Conservation (phyloP, 2,113 vertebrate species). For the Neolamprologus modestus region DNA sequence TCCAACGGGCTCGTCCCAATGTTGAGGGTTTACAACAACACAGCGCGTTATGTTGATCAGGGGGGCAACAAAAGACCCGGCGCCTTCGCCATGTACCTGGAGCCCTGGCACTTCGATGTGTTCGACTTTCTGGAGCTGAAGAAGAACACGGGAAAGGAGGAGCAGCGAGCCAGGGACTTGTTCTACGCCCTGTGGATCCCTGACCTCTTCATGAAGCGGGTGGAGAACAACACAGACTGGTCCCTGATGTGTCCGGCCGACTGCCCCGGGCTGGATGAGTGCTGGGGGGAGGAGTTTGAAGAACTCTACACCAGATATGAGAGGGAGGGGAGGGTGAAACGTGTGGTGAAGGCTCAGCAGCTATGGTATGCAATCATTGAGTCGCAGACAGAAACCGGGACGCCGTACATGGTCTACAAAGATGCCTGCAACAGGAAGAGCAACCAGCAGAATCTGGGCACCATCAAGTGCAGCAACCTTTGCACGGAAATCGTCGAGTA, state of each 20-base stretch:
- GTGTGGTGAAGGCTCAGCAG: slow-evolving; percentile 92
- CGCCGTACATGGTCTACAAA: slow-evolving; percentile 97
- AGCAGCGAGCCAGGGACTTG: slow-evolving; percentile 92
- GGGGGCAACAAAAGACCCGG: slow-evolving; percentile 97
- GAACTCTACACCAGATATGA: slow-evolving; percentile 91
- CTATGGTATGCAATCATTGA: slow-evolving; percentile 95
- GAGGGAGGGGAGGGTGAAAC: slow-evolving; percentile 79
- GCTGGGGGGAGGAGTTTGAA: slow-evolving; percentile 97
- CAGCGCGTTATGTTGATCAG: slow-evolving; percentile 93
- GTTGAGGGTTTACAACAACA: slow-evolving; percentile 97
- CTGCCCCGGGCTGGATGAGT: slow-evolving; percentile 90
- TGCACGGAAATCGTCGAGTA: slow-evolving; percentile 94
- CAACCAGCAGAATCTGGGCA: slow-evolving; percentile 97
- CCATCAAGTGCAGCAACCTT: slow-evolving; percentile 95
- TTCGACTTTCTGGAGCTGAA: slow-evolving; percentile 98
- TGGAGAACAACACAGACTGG: slow-evolving; percentile 94
- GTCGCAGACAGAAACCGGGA: slow-evolving; percentile 95
- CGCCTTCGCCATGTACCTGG: slow-evolving; percentile 96
- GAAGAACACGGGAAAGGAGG: slow-evolving; percentile 98
- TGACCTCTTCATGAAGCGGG: slow-evolving; percentile 96
- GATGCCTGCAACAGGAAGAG: slow-evolving; percentile 96
- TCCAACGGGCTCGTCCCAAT: slow-evolving; percentile 97
- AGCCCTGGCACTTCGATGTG: slow-evolving; percentile 93
- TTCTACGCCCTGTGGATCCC: slow-evolving; percentile 97
- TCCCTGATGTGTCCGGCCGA: slow-evolving; percentile 95